Conservation (phyloP, 2,113 vertebrate species). For the Phocoena phocoena region DNA sequence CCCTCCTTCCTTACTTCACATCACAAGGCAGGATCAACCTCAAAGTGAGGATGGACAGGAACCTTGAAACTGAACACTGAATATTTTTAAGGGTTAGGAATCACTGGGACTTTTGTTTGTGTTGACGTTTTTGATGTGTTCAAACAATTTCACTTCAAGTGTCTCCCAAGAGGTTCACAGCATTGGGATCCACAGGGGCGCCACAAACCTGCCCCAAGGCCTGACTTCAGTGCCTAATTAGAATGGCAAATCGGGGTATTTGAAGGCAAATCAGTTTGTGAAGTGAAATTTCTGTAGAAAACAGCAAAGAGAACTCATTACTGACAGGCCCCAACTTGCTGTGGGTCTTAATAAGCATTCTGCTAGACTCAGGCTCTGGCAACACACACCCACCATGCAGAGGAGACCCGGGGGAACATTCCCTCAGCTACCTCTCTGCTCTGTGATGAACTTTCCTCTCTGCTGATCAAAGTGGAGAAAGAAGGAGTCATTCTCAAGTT, state of each 20-base stretch:
- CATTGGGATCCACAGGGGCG: not conserved
- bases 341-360: slow-evolving; percentile 54
- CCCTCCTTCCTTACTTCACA: not conserved
- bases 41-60: not conserved
- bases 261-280: slow-evolving; percentile 61
- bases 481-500: not conserved
- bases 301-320: slow-evolving; percentile 30
- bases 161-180: slow-evolving; percentile 53
- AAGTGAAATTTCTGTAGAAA: slow-evolving; percentile 59
- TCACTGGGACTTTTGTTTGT: slow-evolving; percentile 12
- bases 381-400: not conserved
- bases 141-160: slow-evolving; percentile 53
- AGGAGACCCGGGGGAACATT: not conserved
- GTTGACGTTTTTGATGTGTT: slow-evolving; percentile 39
- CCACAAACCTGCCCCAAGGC: slow-evolving; percentile 46
- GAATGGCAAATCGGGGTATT: slow-evolving; percentile 49
- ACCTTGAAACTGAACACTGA: not conserved
- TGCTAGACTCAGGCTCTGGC: not conserved
- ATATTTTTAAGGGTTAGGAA: not conserved
- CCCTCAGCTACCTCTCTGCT: not conserved
- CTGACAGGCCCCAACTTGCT: slow-evolving; percentile 53
- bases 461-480: slow-evolving; percentile 12
- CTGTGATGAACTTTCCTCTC: slow-evolving; percentile 17
- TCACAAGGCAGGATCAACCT: not conserved
- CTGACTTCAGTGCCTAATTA: slow-evolving; percentile 30